phyloP scores from a whole-genome alignment of 2,113 vertebrate genomes.

The Heterochromis multidens region DNA sequence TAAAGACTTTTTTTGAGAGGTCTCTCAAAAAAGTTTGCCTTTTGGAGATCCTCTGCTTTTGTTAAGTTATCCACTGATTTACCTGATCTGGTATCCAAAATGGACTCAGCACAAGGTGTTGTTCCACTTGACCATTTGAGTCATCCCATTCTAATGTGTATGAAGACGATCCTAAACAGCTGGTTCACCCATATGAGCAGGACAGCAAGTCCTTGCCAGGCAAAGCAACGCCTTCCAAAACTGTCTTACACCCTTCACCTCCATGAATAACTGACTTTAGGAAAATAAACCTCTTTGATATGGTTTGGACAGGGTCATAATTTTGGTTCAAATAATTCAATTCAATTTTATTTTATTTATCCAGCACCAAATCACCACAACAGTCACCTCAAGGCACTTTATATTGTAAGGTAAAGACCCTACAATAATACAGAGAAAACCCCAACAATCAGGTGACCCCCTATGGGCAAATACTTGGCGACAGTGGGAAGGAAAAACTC shows the following conservation, averaged over 20 bases:
- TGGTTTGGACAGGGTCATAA: not conserved
- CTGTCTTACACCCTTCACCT: not conserved
- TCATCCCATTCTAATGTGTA: not conserved
- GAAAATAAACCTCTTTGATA: not conserved
- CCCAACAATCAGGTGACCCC: not conserved
- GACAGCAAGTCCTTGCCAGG: too few species aligned
- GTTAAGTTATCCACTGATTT: accelerated
- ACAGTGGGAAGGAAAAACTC: not conserved
- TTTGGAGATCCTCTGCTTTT: not conserved
- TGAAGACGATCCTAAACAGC: not conserved
- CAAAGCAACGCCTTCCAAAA: not conserved
- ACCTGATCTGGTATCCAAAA: not conserved
- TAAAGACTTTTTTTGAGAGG: not conserved
- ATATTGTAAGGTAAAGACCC: too few species aligned
- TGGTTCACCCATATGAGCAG: not conserved
- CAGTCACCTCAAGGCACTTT: too few species aligned
- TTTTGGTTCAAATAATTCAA: not conserved
- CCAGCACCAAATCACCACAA: too few species aligned
- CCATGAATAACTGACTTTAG: not conserved
- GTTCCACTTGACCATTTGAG: not conserved
- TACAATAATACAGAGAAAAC: too few species aligned
- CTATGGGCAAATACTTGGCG: not conserved
- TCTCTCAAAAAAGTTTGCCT: not conserved
- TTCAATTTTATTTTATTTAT: too few species aligned
- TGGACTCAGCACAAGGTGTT: not conserved